Evolutionary conservation across 2,113 vertebrate genomes (phyloP).

Genomic region (Monarcha castaneiventris): DNA sequence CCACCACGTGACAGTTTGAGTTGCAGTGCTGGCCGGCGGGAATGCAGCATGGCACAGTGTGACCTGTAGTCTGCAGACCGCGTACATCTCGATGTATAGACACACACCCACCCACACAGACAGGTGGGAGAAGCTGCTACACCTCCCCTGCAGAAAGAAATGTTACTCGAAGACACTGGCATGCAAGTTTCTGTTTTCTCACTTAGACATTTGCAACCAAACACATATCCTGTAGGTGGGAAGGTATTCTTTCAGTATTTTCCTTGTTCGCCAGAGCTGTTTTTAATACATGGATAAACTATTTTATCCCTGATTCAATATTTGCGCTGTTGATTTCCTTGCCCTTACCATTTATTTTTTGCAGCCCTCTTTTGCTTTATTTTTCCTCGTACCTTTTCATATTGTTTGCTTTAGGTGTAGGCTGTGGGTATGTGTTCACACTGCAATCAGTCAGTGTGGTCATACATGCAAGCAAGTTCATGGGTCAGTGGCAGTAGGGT

Average conservation of each 20-base stretch:
- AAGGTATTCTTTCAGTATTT: conserved; percentile 26
- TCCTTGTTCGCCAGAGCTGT: conserved; percentile 1
- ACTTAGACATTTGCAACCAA: not conserved
- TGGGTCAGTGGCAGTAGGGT: conserved; percentile 20
- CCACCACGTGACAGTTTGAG: accelerated
- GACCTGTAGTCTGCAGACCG: not conserved
- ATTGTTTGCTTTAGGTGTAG: conserved; percentile 71
- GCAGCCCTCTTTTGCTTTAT: not conserved
- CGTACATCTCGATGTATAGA: not conserved
- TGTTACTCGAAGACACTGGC: not conserved
- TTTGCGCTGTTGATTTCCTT: conserved; percentile 55
- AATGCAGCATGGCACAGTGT: accelerated
- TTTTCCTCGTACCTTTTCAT: conserved; percentile 34
- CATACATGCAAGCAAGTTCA: not conserved
- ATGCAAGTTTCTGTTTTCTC: conserved; percentile 46
- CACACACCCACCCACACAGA: not conserved
- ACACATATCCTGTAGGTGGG: conserved; percentile 47
- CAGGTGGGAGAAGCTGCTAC: not conserved
- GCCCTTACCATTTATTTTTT: conserved; percentile 24
- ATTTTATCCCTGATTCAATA: conserved; percentile 62
- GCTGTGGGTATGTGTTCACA: not conserved
- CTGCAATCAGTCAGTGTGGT: conserved; percentile 23
- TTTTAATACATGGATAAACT: conserved; percentile 35
- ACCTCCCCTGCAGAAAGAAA: not conserved
- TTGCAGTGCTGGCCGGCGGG: not conserved